Evolutionary conservation across 2,888 invertebrate species (phyloP), one percentile per base, ranked within the genome.

Genomic region (Ichneumon xanthorius): DNA sequence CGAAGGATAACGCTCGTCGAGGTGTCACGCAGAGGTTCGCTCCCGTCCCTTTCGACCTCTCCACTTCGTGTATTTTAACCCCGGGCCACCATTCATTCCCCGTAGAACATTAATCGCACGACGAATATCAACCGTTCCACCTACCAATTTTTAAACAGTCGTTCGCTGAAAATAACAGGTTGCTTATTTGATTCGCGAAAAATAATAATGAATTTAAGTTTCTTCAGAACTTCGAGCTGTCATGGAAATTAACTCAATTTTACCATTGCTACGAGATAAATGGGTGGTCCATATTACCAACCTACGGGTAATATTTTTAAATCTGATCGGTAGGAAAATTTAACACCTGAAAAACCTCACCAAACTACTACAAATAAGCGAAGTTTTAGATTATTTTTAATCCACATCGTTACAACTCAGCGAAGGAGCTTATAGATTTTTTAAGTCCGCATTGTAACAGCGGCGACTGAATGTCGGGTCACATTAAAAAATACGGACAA

Each of bases 1-100:
- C 89, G 88, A 88, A 89, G 89, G 89, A 89, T 89, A 85, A 85
- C 89, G 88, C 88, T 87, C 88, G 87, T 88, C 85, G 87, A 78
- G 88, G 84, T 88, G 85, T 86, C 82, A 82, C 63, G 84, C 83
- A 50, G 55, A 70, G 71, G 82, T 61, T 72, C 80, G 14, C 45
- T 80, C 37, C 53, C 63, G 63, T 55, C 78, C 72, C 53, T 48
- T n/a, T n/a, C 72, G 63, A 53, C 72, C 83, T 55, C 77, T 76
- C 72, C 70, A 77, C 76, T 87, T 85, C 73, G 71, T 79, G 79
- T 58, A 65, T 85, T 85, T 85, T 76, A 76, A 71, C 75, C 78
- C 78, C 48, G 70, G n/a, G 58, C 82, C 50, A 70, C 81, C 75
- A 75, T 79, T 82, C 79, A 79, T 85, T 82, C 65, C 67, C 65